Evolutionary conservation across 2,888 invertebrate genomes (phyloP), one percentile per base, ranked within the genome.

Genomic region (Nysson spinosus): DNA sequence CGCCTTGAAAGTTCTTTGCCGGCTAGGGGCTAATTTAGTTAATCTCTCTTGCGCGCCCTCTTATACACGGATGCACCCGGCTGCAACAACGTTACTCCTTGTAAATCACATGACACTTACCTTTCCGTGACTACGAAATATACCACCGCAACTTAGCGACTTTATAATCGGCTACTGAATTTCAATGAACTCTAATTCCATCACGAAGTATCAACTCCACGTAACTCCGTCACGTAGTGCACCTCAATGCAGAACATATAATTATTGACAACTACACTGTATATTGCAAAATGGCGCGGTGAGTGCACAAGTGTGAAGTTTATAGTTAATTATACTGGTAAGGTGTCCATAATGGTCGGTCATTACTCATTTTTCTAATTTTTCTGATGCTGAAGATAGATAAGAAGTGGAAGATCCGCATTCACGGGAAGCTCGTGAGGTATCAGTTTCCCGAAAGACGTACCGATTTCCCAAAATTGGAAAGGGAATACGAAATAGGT

Each of bases 1-100:
- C 5, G 28, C 28, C 28, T 3, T 9, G 28, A 28, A 28, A n/a
- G n/a, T n/a, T n/a, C 28, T 9, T n/a, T 5, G 4, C 14, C 66
- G 68, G 58, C 54, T 71, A 69, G 67, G 67, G 74, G 74, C 78
- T 79, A 82, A 83, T 82, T 82, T 83, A 71, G 74, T 75, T 79
- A 83, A 80, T 82, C 77, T 80, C 69, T 37, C 47, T 57, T 47
- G 46, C 30, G 46, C 42, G 70, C 61, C 64, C 32, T 30, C 50
- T 64, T 55, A 66, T 58, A 58, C n/a, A n/a, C n/a, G n/a, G 63
- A 70, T 70, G 64, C 68, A 69, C 76, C 72, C 49, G 66, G 65
- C 67, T 75, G 63, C n/a, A 76, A 69, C 68, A 56, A 52, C 61
- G 35, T 30, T 50, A 49, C 4, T 28, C 42, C 43, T 54, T 46